Percentiles rank a stretch among this genome's conserved stretches.
phyloP scores from a whole-genome alignment of 92 coral and sea anemone genomes.

The Actinernus sp. region DNA sequence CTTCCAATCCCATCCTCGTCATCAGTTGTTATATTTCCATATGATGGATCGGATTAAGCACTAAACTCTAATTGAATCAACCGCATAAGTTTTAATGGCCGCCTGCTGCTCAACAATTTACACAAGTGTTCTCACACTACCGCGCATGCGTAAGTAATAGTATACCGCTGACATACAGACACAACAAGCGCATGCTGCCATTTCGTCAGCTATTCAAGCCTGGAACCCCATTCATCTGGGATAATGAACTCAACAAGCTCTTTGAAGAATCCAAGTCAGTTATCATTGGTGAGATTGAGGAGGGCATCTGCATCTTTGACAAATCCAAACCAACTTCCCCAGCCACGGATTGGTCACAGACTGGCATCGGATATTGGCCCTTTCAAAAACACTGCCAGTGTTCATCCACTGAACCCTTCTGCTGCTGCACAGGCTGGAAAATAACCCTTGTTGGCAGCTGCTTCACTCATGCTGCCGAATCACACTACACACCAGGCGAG shows the following conservation, averaged over 20 bases:
- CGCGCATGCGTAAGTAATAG: too few relatives aligned
- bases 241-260: constrained; percentile 18
- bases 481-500: constrained; percentile 61
- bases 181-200: constrained; percentile 40
- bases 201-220: constrained; percentile 23
- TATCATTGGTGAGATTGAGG: constrained; percentile 54
- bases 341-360: constrained; percentile 66
- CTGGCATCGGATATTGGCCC: constrained; percentile 42
- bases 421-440: constrained; percentile 70
- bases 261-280: constrained; percentile 60
- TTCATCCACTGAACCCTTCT: constrained; percentile 41
- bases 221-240: constrained; percentile 42
- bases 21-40: too few relatives aligned
- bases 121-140: too few relatives aligned
- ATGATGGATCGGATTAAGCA: too few relatives aligned
- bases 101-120: too few relatives aligned
- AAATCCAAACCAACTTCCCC: constrained; percentile 64
- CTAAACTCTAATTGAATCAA: too few relatives aligned
- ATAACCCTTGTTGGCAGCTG: constrained; percentile 66
- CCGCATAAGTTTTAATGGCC: too few relatives aligned
- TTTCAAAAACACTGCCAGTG: constrained; percentile 71
- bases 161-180: too few relatives aligned
- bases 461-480: constrained; percentile 65
- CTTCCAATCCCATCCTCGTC: constrained; percentile 28
- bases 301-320: constrained; percentile 40